Evolutionary conservation across 2,888 invertebrate genomes (phyloP), one percentile per base, ranked within the genome.

Genomic region (Amiota mariae): DNA sequence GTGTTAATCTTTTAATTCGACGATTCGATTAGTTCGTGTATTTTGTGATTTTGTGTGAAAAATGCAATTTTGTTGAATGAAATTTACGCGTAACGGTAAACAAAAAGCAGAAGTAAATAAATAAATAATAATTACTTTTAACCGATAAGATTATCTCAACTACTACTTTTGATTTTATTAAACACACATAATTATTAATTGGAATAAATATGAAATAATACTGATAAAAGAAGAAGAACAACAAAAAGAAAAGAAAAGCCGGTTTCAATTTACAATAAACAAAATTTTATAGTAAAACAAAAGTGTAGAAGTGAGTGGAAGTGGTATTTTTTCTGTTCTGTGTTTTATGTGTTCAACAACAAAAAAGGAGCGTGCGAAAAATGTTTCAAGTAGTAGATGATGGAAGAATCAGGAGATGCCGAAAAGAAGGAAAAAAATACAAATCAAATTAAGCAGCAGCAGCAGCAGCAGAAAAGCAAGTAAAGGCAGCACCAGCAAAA

Each of bases 31-130:
- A 6, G 36, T 4, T 36, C 36, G 24, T 6, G 8, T 36, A 6
- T 2, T 36, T 36, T 36, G 36, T 6, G 3, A n/a, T n/a, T n/a
- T n/a, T 0, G 36, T 6, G 3, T 36, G 6, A 6, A 36, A 36
- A 36, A 6, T 36, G 36, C 36, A 36, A 36, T 36, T 36, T 36
- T 36, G 36, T 6, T 36, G 36, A 36, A 36, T 36, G 36, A 36
- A 36, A 36, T 36, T 2, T 36, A 36, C 36, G 82, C 83, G 83
- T 85, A 85, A 80, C 78, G 80, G 82, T 78, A 76, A 81, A 81
- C 76, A 81, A 81, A 74, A 13, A 18, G 57, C 15, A 57, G 1
- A 24, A 24, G 24, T 2, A 24, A 18, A 57, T 12, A 1, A 1
- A 57, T 18, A 18, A 10, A 18, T 18, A 18, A n/a, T 12, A 13